Base-by-base conservation (phyloP, 2,113 vertebrate species). In the Indicator maculatus region DNA sequence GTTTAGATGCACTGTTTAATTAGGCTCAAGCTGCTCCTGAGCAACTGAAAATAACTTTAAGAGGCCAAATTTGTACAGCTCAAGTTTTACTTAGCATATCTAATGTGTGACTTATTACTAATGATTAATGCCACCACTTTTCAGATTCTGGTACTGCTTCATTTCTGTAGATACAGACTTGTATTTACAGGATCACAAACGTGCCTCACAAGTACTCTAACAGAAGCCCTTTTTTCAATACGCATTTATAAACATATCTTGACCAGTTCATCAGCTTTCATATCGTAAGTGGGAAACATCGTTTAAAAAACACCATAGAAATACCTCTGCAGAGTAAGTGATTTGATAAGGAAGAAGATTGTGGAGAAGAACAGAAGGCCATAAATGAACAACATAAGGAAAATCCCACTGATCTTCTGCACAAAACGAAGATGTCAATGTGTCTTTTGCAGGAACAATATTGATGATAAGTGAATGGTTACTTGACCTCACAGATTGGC, bases 321-420 rank as follows among this genome's bases (percentile, higher is more conserved):
- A 77, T 97, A 99, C 98, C 98, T 98, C 94, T 83, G 98, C 47
- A 52, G 94, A 98, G 59, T 98, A 99, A 80, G 97, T 95, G 86
- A 99, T 98, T 38, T 98, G 96, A 89, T 99, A 99, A n/a, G 99
- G 99, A 95, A 99, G 98, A 85, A 99, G 98, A 96, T 99, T 99
- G 61, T 97, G 98, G 11, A 99, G 98, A 93, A 99, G 97, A 79
- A 99, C 95, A 53, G 98, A 98, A 71, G 99, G 98, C 99, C 99
- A 99, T 80, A 99, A 96, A 95, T 99, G 99, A 69, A 99, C 97
- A 93, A 99, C 95, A 11, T 98, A 99, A n/a, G 99, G 98, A 80
- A 99, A 97, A 78, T 99, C 98, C 95, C 98, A 99, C 21, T 98
- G 95, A 77, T 99, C 98, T 96, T 98, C 98, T 5, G 97, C 98